Base-by-base conservation (phyloP, 2,797 vertebrate species). In the Notolepis coatsorum region DNA sequence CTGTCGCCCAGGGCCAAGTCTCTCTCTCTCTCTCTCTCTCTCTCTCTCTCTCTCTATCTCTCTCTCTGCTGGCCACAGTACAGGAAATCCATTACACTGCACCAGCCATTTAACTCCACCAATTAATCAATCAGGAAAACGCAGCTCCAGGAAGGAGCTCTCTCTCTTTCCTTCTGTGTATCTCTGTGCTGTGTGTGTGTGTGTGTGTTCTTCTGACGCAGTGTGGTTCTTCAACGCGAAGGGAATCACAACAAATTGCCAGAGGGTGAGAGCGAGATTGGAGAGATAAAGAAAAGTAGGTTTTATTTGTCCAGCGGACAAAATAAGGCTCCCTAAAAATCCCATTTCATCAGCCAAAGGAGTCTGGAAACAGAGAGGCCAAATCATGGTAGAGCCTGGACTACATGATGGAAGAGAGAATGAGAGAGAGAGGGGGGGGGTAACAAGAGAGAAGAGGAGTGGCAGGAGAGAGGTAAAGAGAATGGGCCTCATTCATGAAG, bases 61-160 rank as follows among this genome's bases (percentile, higher is more conserved):
- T n/a, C n/a, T n/a, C n/a, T n/a, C n/a, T n/a, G n/a, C n/a, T n/a
- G n/a, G n/a, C n/a, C n/a, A n/a, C n/a, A n/a, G n/a, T 63, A 69
- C 69, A 77, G 58, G 68, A 74, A 79, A 70, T 37, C 73, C 71
- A 77, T 81, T 84, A 81, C 20, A 9, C 30, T 25, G 33, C 39
- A 48, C 57, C 18, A 50, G 41, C 50, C 57, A 67, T 70, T 72
- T 79, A 74, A 65, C 55, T 51, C 38, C 18, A 49, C 49, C 57
- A 58, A 75, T 79, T 69, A 73, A 79, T 79, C 71, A 75, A 74
- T 71, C 48, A 65, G 9, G 35, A 64, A 52, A 37, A 52, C n/a
- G 41, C 28, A n/a, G n/a, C n/a, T n/a, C n/a, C n/a, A n/a, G n/a
- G n/a, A n/a, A n/a, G n/a, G n/a, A n/a, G n/a, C n/a, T n/a, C n/a